Conservation (phyloP, 2,888 invertebrate genomes). For the Drosophila helvetica region DNA sequence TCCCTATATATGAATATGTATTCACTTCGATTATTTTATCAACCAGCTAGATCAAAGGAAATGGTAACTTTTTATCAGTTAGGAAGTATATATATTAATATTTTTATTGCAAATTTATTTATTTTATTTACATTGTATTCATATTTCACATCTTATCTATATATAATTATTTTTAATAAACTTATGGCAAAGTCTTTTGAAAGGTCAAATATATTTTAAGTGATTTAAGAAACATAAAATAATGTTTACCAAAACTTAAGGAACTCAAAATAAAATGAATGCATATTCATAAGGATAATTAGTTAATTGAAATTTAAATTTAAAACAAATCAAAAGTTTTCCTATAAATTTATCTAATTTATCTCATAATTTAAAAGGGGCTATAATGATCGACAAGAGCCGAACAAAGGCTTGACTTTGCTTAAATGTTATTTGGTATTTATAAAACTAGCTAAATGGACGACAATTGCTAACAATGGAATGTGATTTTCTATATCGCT, state of each 20-base stretch:
- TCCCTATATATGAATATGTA: too few species aligned
- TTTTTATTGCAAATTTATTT: slow-evolving; percentile 26
- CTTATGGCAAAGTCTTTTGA: not conserved
- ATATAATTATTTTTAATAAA: not conserved
- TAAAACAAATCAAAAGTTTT: not conserved
- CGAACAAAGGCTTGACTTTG: not conserved
- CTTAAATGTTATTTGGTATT: slow-evolving; percentile 5
- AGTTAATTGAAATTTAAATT: not conserved
- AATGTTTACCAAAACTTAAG: not conserved
- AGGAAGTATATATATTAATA: not conserved
- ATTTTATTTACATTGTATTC: slow-evolving; percentile 31
- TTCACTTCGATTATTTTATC: too few species aligned
- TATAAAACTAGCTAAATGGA: slow-evolving; percentile 39
- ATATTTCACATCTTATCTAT: slow-evolving; percentile 19
- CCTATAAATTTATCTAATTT: not conserved
- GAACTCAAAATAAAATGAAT: not conserved
- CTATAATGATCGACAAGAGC: not conserved
- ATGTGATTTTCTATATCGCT: slow-evolving; percentile 4
- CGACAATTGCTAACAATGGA: slow-evolving; percentile 11
- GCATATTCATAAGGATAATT: not conserved
- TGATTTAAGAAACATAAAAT: not conserved
- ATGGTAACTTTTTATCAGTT: not conserved
- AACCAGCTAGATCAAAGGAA: too few species aligned
- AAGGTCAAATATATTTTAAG: not conserved
- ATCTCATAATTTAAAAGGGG: not conserved